Evolutionary conservation across 2,888 invertebrate genomes (phyloP), one percentile per base, ranked within the genome.

Genomic region (Antheraea yamamai): DNA sequence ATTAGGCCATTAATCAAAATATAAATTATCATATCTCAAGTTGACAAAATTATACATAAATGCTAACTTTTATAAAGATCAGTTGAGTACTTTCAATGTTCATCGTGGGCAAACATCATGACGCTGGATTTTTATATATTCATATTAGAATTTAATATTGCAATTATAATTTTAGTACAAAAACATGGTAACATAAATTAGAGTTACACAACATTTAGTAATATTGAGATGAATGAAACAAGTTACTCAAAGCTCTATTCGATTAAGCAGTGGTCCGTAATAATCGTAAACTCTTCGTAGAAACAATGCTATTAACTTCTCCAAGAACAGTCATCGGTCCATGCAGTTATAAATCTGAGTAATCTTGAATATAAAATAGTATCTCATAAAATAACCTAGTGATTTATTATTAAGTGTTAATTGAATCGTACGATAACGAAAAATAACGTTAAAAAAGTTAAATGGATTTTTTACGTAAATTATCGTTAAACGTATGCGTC

Each of bases 401-500:
- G 55, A 78, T 78, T 78, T 12, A 61, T 61, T 76, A 76, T 72
- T 76, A 76, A 76, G 78, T 71, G 77, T 73, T 76, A 71, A 68
- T 68, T 61, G 61, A 23, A 61, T 12, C 30, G 68, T 68, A 14
- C n/a, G 18, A 35, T 61, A 20, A 20, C 47, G 61, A 71, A 51
- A 64, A 30, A 30, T 66, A 73, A 18, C 18, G 52, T 55, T 18
- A 6, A 47, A 47, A 47, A 47, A 47, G 12, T 82, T 83, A 80
- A 79, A 77, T 76, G 79, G 74, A 79, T 75, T n/a, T 78, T 75
- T 76, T 75, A 77, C 80, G 81, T 82, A 80, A 80, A 82, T 87
- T 86, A 81, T 81, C 77, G 78, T 81, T 76, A 79, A 86, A 88
- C 85, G 84, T 88, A 83, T 84, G 86, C 85, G 61, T 71, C 61